Conservation (phyloP, 2,888 invertebrate genomes). For the Elegia similella region DNA sequence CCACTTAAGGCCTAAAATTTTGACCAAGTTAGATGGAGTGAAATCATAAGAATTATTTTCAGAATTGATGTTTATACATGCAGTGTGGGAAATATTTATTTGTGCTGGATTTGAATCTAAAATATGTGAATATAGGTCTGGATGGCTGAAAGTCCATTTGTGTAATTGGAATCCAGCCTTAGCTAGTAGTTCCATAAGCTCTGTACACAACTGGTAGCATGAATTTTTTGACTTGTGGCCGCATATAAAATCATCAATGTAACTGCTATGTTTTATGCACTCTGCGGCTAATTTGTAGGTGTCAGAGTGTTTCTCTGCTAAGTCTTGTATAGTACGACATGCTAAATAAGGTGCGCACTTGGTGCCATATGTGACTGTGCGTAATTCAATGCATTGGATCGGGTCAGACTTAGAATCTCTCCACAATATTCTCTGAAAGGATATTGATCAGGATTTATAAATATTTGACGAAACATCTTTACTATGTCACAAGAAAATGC, state of each 20-base stretch:
- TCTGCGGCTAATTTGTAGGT: conserved; percentile 15
- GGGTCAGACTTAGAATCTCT: conserved; percentile 13
- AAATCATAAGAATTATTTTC: conserved; percentile 1
- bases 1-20: no score
- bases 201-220: conserved; percentile 13
- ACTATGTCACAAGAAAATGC: conserved; percentile 24
- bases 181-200: conserved; percentile 14
- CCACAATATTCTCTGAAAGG: conserved; percentile 20
- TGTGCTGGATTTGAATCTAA: neutral
- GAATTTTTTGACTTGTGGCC: neutral
- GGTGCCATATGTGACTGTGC: conserved; percentile 20
- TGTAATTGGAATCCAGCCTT: conserved; percentile 19
- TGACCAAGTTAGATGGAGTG: no score
- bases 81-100: neutral
- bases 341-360: no score
- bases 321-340: conserved; percentile 17
- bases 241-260: conserved; percentile 19
- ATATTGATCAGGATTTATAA: conserved; percentile 21
- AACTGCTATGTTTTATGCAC: no score
- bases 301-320: conserved; percentile 14
- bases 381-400: conserved; percentile 16
- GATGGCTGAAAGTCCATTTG: conserved; percentile 20
- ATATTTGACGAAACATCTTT: conserved; percentile 24
- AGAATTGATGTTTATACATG: neutral
- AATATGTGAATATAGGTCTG: neutral